Evolutionary conservation across 1,140 invertebrate species (phyloP), one percentile per base, ranked within the genome.

Genomic region (Conopomorpha cramerella): DNA sequence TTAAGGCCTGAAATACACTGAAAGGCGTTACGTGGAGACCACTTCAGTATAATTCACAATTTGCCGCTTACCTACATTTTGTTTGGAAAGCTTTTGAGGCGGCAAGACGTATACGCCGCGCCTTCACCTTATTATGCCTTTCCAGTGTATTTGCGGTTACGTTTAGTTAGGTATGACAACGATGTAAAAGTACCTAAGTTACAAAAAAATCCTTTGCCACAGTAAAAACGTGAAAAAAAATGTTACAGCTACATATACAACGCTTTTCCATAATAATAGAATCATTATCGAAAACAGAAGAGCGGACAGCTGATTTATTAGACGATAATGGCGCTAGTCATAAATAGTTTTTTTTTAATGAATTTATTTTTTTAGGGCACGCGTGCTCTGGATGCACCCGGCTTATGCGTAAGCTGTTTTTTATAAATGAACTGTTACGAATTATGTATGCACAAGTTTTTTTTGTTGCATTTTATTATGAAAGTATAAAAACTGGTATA

Each of bases 221-320:
- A n/a, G n/a, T n/a, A n/a, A n/a, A 16, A 7, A 19, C n/a, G 27
- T 35, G 39, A 34, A 43, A 72, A 72, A 70, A 72, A 74, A 70
- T 60, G 63, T 63, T 70, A 68, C 70, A 74, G 70, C 72, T 74
- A n/a, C n/a, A n/a, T n/a, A 74, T 58, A 72, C 65, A 74, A 72
- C 67, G 67, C 65, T 72, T 74, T 74, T 67, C 70, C 67, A 76
- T 76, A 72, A 76, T 76, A 76, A 74, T 76, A 76, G 67, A 76
- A 76, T 76, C 70, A 74, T 74, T 72, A 72, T 72, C 56, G 67
- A 74, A 74, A 74, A 72, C 70, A 74, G 70, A 71, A 74, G 67
- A 74, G 64, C 61, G 67, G 67, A 58, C 67, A 74, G 70, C 70
- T 74, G 70, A 74, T 74, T 74, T 74, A 74, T 74, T 72, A 50